Conservation (phyloP, 2,888 invertebrate genomes). For the Willowsia nigromaculata region DNA sequence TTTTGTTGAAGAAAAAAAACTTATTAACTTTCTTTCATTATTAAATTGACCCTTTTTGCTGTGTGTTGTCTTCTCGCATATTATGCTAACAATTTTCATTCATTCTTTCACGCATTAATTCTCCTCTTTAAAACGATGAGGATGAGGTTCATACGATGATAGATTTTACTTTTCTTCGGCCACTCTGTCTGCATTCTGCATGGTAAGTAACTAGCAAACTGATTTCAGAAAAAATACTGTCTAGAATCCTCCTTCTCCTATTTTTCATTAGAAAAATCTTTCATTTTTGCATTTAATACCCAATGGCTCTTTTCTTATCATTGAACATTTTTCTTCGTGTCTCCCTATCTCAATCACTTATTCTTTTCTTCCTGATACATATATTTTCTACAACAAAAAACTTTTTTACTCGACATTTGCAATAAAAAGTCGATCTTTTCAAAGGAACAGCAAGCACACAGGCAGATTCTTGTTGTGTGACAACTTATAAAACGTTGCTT, state of each 20-base stretch:
- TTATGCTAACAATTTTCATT: background rate
- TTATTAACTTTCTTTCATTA: conserved; percentile 7
- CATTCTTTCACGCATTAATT: conserved; percentile 26
- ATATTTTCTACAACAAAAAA: conserved; percentile 12
- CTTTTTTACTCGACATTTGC: conserved; percentile 13
- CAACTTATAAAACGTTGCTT: conserved; percentile 2
- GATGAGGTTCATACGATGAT: background rate
- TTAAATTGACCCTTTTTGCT: conserved; percentile 44
- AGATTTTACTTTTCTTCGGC: background rate
- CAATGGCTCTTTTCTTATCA: conserved; percentile 40
- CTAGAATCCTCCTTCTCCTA: background rate
- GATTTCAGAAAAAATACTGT: conserved; percentile 7
- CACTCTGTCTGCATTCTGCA: background rate
- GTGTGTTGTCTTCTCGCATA: background rate
- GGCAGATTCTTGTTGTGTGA: background rate
- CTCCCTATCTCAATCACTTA: background rate
- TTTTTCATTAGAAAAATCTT: conserved; percentile 1
- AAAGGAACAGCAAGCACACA: background rate
- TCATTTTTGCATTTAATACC: conserved; percentile 20
- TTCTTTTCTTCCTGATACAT: conserved; percentile 49
- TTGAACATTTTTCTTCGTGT: conserved; percentile 16
- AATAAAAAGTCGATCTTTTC: background rate
- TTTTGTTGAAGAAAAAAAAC: background rate
- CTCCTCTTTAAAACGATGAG: background rate
- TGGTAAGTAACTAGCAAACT: conserved; percentile 1